A percentile compares a stretch with the other conserved stretches of the same genome.
Conservation (phyloP, 2,797 vertebrate genomes). For the Adrianichthys oophorus region DNA sequence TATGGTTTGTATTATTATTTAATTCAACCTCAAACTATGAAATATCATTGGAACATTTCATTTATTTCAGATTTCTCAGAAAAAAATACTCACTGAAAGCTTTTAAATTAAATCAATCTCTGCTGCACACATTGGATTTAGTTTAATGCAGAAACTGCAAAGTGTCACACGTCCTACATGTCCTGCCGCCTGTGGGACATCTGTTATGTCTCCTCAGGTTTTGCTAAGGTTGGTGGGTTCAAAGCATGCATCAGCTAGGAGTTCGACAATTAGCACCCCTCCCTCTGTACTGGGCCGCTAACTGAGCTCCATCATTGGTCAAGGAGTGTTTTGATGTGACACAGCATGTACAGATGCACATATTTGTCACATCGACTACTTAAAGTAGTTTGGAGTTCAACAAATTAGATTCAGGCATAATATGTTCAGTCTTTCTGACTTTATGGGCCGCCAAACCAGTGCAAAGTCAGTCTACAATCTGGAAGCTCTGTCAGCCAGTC, state of each 20-base stretch:
- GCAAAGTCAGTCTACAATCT: no score
- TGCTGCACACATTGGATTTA: conserved; percentile 5
- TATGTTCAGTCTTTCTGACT: no score
- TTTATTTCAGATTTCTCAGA: conserved; percentile 9
- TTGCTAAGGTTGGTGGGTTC: conserved; percentile 20
- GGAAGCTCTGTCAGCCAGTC: no score
- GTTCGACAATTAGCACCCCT: conserved; percentile 39
- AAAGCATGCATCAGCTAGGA: conserved; percentile 41
- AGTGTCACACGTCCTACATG: conserved; percentile 16
- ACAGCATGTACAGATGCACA: no score
- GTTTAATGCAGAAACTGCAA: conserved; percentile 35
- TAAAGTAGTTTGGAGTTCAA: no score
- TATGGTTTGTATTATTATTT: conserved; percentile 6
- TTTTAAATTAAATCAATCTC: conserved; percentile 21
- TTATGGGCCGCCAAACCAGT: no score
- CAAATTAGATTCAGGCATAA: no score
- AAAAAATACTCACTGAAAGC: conserved; percentile 6
- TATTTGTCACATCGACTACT: no score
- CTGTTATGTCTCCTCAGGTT: conserved; percentile 29
- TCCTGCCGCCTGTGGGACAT: conserved; percentile 8
- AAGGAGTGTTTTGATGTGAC: conserved; percentile 10
- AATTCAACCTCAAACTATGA: not conserved
- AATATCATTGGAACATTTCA: conserved; percentile 2
- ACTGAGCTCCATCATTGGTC: conserved; percentile 22
- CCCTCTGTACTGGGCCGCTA: not conserved